Evolutionary conservation across 2,797 vertebrate genomes (phyloP).

Genomic region (Emys orbicularis): DNA sequence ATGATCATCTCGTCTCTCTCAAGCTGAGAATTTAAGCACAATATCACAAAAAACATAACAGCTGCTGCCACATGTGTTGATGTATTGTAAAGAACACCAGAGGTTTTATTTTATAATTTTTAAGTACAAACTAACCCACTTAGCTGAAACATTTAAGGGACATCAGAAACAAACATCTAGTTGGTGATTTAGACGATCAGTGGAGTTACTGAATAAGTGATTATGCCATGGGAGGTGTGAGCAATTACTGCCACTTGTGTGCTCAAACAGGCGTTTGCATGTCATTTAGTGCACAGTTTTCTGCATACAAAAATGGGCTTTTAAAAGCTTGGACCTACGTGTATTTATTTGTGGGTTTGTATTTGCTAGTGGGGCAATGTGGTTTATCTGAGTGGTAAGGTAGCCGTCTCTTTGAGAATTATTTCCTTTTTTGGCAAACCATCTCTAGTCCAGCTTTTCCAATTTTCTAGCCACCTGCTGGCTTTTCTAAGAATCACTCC

Average conservation of each 20-base stretch:
- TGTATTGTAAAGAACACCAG: background rate
- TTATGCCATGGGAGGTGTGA: background rate
- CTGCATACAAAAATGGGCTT: background rate
- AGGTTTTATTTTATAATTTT: constrained; percentile 12
- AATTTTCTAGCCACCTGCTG: background rate
- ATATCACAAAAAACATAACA: background rate
- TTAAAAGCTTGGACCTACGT: background rate
- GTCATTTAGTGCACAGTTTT: background rate
- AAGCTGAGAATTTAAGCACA: background rate
- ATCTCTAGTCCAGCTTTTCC: background rate
- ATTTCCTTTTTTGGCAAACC: fast-evolving
- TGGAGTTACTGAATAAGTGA: background rate
- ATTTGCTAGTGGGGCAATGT: background rate
- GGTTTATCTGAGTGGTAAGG: background rate
- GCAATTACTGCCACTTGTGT: background rate
- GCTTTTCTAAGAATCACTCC: background rate
- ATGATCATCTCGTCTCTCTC: constrained; percentile 15
- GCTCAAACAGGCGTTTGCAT: background rate
- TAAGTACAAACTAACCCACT: background rate
- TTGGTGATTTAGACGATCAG: constrained; percentile 2
- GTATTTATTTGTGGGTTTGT: background rate
- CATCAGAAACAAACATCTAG: constrained; percentile 25
- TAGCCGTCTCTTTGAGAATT: background rate
- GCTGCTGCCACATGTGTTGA: constrained; percentile 29
- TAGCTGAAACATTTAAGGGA: background rate